These are phyloP conservation scores for Hypena proboscidalis DNA, from an alignment of 2,888 invertebrate species.

Conservation along the genomic window DNA sequence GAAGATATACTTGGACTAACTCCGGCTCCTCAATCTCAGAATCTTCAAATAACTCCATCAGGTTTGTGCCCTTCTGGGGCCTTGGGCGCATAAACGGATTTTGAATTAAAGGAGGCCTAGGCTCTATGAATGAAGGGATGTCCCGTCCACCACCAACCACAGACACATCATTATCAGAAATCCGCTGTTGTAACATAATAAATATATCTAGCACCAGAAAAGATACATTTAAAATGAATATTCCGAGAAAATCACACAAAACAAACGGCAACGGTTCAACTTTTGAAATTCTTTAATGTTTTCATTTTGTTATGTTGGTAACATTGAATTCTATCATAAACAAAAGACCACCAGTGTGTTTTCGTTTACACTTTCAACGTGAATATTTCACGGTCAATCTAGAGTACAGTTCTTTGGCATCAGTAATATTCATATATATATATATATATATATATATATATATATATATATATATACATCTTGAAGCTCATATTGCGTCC, in stretches of 20 bases:
- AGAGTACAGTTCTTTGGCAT: not conserved
- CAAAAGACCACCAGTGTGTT: not conserved
- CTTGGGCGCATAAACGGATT: conserved; percentile 78
- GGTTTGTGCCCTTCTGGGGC: conserved; percentile 73
- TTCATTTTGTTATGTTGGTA: conserved; percentile 21
- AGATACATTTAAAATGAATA: conserved; percentile 8
- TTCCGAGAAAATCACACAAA: conserved; percentile 19
- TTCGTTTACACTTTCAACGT: not conserved
- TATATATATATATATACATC: too few relatives aligned
- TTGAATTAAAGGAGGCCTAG: conserved; percentile 72
- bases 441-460: too few relatives aligned
- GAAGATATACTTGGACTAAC: conserved; percentile 81
- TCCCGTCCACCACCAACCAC: too few relatives aligned
- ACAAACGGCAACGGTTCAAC: conserved; percentile 50
- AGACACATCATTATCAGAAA: conserved; percentile 60
- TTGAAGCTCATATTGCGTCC: too few relatives aligned
- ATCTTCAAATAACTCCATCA: conserved; percentile 72
- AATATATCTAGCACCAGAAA: conserved; percentile 11
- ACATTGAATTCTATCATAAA: not conserved
- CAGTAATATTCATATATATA: too few relatives aligned
- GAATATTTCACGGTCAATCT: not conserved
- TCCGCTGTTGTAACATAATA: conserved; percentile 59
- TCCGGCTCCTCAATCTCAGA: conserved; percentile 70
- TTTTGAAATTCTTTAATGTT: conserved; percentile 39
- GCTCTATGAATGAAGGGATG: conserved; percentile 80